Evolutionary conservation across 2,797 vertebrate species (phyloP).

Genomic region (Pseudopleuronectes americanus): DNA sequence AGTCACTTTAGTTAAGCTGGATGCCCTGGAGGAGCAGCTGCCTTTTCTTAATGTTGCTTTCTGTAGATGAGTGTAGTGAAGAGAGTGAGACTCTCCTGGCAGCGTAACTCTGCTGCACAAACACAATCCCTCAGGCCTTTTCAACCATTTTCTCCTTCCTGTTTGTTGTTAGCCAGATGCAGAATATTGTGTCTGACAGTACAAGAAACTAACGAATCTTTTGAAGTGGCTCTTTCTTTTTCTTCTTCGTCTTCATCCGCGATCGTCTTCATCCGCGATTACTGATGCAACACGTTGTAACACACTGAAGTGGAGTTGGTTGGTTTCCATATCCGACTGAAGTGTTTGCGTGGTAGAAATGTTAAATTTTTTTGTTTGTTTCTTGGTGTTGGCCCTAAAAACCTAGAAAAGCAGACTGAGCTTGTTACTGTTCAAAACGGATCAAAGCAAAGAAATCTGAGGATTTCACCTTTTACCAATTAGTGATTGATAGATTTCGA

Average conservation of each 20-base stretch:
- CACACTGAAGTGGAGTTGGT: slow-evolving; percentile 14
- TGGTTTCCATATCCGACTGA: background rate
- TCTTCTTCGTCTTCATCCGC: background rate
- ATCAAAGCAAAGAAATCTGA: background rate
- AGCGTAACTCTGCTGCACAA: slow-evolving; percentile 5
- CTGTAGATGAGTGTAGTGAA: slow-evolving; percentile 37
- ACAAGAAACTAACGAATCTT: slow-evolving; percentile 49
- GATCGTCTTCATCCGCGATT: slow-evolving; percentile 19
- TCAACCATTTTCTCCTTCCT: slow-evolving; percentile 7
- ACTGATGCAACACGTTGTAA: slow-evolving; percentile 72
- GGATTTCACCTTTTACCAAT: too few species aligned
- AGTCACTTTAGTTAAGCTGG: slow-evolving; percentile 31
- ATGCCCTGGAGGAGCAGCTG: slow-evolving; percentile 40
- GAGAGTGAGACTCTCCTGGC: slow-evolving; percentile 17
- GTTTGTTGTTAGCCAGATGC: slow-evolving; percentile 24
- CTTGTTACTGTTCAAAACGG: too few species aligned
- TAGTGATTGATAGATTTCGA: too few species aligned
- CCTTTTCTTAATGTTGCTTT: slow-evolving; percentile 18
- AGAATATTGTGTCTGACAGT: slow-evolving; percentile 47
- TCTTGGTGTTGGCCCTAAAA: background rate
- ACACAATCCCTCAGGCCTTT: slow-evolving; percentile 27
- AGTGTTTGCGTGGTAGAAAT: background rate
- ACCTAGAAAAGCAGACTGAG: background rate
- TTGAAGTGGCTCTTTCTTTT: slow-evolving; percentile 38
- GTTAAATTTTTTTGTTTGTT: background rate